A percentile compares a stretch with the other conserved stretches of the same genome.
Evolutionary conservation across 2,113 vertebrate species (phyloP).

Genomic region (Microcebus lehilahytsara): DNA sequence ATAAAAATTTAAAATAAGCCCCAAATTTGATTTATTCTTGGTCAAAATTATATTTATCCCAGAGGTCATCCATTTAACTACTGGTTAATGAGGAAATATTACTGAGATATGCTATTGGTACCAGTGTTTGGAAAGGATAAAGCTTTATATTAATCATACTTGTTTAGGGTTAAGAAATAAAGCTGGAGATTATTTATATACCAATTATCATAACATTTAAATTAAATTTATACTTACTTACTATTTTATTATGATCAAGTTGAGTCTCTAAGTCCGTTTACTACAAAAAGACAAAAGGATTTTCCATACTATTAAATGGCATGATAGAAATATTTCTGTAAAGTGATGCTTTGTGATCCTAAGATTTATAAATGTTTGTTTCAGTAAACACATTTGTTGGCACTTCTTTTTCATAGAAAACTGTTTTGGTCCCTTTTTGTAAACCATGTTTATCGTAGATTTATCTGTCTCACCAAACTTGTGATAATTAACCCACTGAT

Average conservation of each 20-base stretch:
- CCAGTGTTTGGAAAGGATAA: neutral
- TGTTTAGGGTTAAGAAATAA: neutral
- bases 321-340: neutral
- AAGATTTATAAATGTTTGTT: slow-evolving; percentile 12
- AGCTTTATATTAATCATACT: neutral
- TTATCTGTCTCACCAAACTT: slow-evolving; percentile 4
- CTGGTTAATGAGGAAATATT: neutral
- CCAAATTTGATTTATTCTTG: neutral
- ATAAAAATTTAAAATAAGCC: neutral
- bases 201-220: neutral
- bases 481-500: neutral
- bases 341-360: neutral
- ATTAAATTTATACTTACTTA: neutral
- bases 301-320: neutral
- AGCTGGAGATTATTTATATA: neutral
- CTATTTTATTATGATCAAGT: neutral
- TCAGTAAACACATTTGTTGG: neutral
- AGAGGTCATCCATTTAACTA: neutral
- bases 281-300: neutral
- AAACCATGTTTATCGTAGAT: neutral
- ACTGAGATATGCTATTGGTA: neutral
- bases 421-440: neutral
- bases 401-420: neutral
- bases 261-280: neutral
- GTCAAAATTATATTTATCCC: neutral